Evolutionary conservation across 2,797 vertebrate genomes (phyloP).

Genomic region (Austrolebias charrua): DNA sequence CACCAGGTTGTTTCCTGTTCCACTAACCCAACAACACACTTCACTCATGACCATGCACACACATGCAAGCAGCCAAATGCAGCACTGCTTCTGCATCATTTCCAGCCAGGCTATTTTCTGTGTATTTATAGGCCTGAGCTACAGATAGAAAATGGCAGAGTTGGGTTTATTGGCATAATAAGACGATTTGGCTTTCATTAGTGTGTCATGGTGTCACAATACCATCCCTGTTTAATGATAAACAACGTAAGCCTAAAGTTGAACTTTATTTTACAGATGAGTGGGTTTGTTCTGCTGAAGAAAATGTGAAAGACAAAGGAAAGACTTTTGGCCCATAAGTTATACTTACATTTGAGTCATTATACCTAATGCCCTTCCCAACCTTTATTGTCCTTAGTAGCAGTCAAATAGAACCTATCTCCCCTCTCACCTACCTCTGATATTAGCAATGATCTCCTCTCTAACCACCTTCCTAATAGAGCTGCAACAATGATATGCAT

Average conservation of each 20-base stretch:
- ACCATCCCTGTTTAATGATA: conserved; percentile 25
- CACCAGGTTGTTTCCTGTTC: conserved; percentile 62
- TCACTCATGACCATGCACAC: conserved; percentile 30
- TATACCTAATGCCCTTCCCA: conserved; percentile 40
- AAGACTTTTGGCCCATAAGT: conserved; percentile 21
- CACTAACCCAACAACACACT: conserved; percentile 42
- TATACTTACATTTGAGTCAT: conserved; percentile 26
- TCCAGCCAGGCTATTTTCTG: conserved; percentile 30
- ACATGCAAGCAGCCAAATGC: conserved; percentile 35
- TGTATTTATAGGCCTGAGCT: conserved; percentile 48
- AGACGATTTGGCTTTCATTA: conserved; percentile 40
- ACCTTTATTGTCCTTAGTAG: conserved; percentile 42
- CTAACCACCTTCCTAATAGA: conserved; percentile 29
- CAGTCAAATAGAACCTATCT: conserved; percentile 36
- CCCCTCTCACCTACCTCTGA: conserved; percentile 11
- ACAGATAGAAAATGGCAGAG: conserved; percentile 35
- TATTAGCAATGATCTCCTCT: conserved; percentile 28
- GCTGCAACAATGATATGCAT: conserved; percentile 57
- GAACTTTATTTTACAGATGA: conserved; percentile 20
- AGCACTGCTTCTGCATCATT: conserved; percentile 33
- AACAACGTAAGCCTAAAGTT: conserved; percentile 26
- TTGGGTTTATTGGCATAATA: conserved; percentile 39
- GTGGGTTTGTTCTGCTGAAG: background rate
- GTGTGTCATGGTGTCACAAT: conserved; percentile 31
- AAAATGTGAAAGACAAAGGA: conserved; percentile 16